These are phyloP conservation scores for Caenorhabditis sp. DNA, from an alignment of 2,888 invertebrate species.

Conservation along the genomic window DNA sequence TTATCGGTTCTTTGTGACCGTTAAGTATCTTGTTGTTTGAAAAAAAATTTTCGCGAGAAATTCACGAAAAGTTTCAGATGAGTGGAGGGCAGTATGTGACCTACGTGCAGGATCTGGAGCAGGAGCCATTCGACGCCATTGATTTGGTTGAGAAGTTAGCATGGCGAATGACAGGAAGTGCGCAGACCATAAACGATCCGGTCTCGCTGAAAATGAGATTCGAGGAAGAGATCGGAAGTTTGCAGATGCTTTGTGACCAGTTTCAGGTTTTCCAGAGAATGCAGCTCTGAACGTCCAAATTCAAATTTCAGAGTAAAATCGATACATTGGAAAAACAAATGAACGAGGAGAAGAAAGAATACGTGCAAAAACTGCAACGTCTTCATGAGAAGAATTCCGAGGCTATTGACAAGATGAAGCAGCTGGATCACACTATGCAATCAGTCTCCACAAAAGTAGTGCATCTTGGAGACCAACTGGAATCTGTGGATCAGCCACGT, in stretches of 20 bases:
- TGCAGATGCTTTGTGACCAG: conserved; percentile 82
- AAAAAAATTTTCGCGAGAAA: not conserved
- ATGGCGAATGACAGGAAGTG: conserved; percentile 91
- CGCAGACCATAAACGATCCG: conserved; percentile 83
- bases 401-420: conserved; percentile 84
- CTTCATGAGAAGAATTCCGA: conserved; percentile 80
- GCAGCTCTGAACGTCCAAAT: no score
- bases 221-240: conserved; percentile 83
- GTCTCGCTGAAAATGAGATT: conserved; percentile 79
- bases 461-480: conserved; percentile 98
- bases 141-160: conserved; percentile 98
- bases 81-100: conserved; percentile 77
- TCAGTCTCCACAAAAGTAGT: conserved; percentile 97
- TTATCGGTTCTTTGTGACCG: conserved; percentile 37
- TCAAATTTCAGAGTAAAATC: conserved; percentile 80
- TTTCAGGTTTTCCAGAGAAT: conserved; percentile 75
- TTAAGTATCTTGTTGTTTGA: not conserved
- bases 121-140: conserved; percentile 97
- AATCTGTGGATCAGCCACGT: conserved; percentile 87
- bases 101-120: conserved; percentile 82
- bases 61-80: conserved; percentile 37
- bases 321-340: conserved; percentile 78
- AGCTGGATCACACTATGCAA: conserved; percentile 95
- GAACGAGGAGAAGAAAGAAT: conserved; percentile 81
- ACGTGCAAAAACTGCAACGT: conserved; percentile 77